A percentile compares a stretch with the other conserved stretches of the same genome.
Conservation (phyloP, 2,113 vertebrate species). For the Ginglymostoma cirratum region DNA sequence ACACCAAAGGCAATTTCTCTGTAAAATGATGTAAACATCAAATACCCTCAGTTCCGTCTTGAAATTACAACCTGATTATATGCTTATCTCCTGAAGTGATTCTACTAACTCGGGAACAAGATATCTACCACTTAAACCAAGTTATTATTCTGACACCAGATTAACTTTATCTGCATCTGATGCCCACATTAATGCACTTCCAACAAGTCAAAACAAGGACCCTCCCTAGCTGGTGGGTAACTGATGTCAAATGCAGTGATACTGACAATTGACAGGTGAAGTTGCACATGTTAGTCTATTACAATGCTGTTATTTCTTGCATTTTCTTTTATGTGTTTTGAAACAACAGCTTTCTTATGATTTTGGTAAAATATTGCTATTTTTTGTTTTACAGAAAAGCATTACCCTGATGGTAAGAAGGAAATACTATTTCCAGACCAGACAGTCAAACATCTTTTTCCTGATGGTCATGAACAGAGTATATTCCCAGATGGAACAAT, state of each 20-base stretch:
- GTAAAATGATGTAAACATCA: too few relatives aligned
- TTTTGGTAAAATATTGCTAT: not conserved
- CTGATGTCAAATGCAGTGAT: not conserved
- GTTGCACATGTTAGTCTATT: not conserved
- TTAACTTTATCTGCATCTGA: not conserved
- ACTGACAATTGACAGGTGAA: not conserved
- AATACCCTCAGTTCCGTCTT: not conserved
- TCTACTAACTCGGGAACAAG: not conserved
- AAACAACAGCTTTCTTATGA: not conserved
- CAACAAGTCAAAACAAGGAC: not conserved
- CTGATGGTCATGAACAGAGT: conserved; percentile 54
- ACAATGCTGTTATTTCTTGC: not conserved
- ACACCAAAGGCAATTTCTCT: not conserved
- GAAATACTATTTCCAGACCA: conserved; percentile 64
- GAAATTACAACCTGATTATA: not conserved
- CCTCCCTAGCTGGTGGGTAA: not conserved
- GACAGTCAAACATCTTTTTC: conserved; percentile 52
- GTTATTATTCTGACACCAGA: not conserved
- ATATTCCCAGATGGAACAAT: conserved; percentile 62
- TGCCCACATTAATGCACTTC: not conserved
- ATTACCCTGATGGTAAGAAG: conserved; percentile 55
- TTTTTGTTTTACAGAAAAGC: conserved; percentile 54
- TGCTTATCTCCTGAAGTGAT: not conserved
- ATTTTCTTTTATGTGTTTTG: not conserved
- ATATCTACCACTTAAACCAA: not conserved